phyloP scores from a whole-genome alignment of 2,888 invertebrate species.

The Spisula solida region DNA sequence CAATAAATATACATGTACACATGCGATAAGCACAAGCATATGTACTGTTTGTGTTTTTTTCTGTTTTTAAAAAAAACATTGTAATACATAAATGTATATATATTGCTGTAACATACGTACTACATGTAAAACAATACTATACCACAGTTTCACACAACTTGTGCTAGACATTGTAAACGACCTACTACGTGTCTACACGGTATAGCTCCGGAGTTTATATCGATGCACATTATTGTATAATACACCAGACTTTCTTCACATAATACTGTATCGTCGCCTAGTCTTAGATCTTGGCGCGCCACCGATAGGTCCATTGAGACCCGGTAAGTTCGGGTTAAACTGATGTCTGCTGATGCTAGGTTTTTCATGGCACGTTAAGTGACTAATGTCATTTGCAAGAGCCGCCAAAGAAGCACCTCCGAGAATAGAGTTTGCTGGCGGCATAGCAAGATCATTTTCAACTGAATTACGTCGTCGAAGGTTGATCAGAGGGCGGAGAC shows the following conservation, averaged over 20 bases:
- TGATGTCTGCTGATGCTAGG: constrained; percentile 32
- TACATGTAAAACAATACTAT: background rate
- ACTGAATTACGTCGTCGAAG: constrained; percentile 68
- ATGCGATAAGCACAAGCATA: background rate
- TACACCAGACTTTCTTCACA: constrained; percentile 47
- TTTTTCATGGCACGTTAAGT: constrained; percentile 39
- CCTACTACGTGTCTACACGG: constrained; percentile 17
- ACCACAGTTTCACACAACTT: background rate
- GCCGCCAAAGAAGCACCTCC: constrained; percentile 62
- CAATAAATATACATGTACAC: constrained; percentile 15
- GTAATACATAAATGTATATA: constrained; percentile 13
- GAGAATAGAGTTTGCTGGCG: constrained; percentile 46
- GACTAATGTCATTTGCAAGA: constrained; percentile 52
- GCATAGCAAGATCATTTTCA: constrained; percentile 52
- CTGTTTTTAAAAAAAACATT: background rate
- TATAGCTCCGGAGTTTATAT: constrained; percentile 12
- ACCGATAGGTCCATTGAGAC: constrained; percentile 55
- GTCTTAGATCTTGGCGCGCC: constrained; percentile 50
- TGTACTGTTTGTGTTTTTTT: background rate
- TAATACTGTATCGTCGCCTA: constrained; percentile 69
- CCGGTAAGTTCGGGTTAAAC: constrained; percentile 67
- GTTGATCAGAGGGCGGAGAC: constrained; percentile 67
- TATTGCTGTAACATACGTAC: background rate
- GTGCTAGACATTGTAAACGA: background rate
- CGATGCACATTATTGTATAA: background rate